Conservation (phyloP, 2,113 vertebrate genomes). For the Mobula hypostoma region DNA sequence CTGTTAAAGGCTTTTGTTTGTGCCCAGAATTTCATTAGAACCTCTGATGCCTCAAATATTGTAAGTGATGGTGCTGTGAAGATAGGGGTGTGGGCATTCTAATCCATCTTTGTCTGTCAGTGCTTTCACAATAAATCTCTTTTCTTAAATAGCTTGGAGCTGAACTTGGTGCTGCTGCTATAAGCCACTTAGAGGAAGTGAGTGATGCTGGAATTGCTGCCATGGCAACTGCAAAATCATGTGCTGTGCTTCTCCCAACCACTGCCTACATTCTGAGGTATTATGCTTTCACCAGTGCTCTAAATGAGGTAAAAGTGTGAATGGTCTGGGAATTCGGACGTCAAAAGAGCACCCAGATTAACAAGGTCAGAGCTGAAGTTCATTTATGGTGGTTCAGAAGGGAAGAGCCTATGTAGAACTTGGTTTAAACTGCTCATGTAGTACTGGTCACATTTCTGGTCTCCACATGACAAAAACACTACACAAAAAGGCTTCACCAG, state of each 20-base stretch:
- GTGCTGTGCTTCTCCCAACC: slow-evolving; percentile 81
- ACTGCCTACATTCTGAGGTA: slow-evolving; percentile 94
- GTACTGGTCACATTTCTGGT: background rate
- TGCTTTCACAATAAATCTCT: background rate
- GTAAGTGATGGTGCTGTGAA: background rate
- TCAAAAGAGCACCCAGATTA: background rate
- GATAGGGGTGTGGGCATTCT: background rate
- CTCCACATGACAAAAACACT: background rate
- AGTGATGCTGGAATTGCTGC: slow-evolving; percentile 78
- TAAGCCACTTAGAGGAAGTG: slow-evolving; percentile 92
- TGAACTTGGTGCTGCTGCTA: slow-evolving; percentile 74
- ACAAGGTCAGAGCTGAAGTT: background rate
- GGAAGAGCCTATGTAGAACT: background rate
- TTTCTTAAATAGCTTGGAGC: slow-evolving; percentile 68
- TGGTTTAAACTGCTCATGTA: background rate
- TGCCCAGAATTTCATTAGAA: background rate
- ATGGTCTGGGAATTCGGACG: background rate
- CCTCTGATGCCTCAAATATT: background rate
- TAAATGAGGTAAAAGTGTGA: background rate
- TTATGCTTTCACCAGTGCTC: background rate
- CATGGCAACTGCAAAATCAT: slow-evolving; percentile 71
- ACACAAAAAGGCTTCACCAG: no score
- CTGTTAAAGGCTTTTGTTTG: background rate
- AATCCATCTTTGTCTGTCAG: background rate
- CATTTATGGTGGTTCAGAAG: background rate